These are phyloP conservation scores for Anoplolepis gracilipes DNA, from an alignment of 1,140 invertebrate genomes.

Conservation along the genomic window DNA sequence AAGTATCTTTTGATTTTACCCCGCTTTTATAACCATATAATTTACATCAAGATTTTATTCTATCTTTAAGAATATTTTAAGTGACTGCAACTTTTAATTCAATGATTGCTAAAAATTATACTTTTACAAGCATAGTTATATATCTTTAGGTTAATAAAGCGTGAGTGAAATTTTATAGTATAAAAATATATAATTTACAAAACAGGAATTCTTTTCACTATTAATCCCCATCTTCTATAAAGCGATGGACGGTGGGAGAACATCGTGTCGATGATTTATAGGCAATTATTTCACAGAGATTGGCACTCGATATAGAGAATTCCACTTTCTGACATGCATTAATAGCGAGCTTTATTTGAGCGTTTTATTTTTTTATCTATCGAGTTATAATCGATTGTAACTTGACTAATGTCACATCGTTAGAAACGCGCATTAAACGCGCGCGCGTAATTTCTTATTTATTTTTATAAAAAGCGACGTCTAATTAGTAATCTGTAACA, in stretches of 20 bases:
- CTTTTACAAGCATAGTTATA: not conserved
- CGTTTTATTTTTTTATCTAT: slow-evolving; percentile 38
- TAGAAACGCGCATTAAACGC: too few species aligned
- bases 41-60: not conserved
- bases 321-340: not conserved
- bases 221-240: slow-evolving; percentile 33
- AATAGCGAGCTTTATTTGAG: slow-evolving; percentile 33
- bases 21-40: not conserved
- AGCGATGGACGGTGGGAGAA: not conserved
- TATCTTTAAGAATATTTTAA: not conserved
- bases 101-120: not conserved
- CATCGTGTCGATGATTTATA: slow-evolving; percentile 47
- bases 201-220: not conserved
- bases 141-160: slow-evolving; percentile 10
- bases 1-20: slow-evolving; percentile 18
- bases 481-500: slow-evolving; percentile 22
- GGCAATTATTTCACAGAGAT: slow-evolving; percentile 37
- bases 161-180: not conserved
- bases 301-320: slow-evolving; percentile 6
- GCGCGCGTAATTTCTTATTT: not conserved
- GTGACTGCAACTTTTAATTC: not conserved
- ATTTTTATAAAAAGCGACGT: slow-evolving; percentile 18
- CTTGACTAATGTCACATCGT: slow-evolving; percentile 26
- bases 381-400: slow-evolving; percentile 30
- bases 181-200: slow-evolving; percentile 54